Conservation (phyloP, 2,888 invertebrate genomes). For the Labia minor region DNA sequence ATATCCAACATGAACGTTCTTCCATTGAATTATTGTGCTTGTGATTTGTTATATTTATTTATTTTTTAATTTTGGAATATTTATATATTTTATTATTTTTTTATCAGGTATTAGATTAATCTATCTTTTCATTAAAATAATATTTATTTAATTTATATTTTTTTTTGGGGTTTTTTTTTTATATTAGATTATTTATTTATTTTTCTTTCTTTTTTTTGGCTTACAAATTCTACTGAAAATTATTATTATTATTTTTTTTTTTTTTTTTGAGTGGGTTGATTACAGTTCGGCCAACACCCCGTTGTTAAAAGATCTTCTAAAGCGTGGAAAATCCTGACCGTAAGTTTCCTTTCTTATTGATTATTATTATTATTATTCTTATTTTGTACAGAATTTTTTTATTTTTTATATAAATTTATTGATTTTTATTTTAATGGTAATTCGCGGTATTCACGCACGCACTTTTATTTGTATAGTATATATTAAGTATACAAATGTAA, state of each 20-base stretch:
- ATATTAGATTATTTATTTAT: conserved; percentile 20
- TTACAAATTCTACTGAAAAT: conserved; percentile 21
- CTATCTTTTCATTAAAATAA: conserved; percentile 9
- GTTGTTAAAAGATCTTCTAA: conserved; percentile 5
- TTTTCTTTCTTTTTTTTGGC: conserved; percentile 17
- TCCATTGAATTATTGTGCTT: background rate
- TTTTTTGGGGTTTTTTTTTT: conserved; percentile 22
- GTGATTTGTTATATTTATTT: conserved; percentile 15
- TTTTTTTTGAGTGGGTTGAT: conserved; percentile 18
- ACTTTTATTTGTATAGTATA: too few species aligned
- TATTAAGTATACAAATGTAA: background rate
- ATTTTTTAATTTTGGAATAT: conserved; percentile 17
- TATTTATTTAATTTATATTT: background rate
- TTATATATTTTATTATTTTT: too few species aligned
- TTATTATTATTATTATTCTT: conserved; percentile 18
- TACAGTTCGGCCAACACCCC: conserved; percentile 13
- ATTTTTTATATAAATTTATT: conserved; percentile 2
- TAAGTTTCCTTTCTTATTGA: conserved; percentile 25
- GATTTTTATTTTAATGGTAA: too few species aligned
- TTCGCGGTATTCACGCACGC: background rate
- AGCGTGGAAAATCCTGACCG: conserved; percentile 7
- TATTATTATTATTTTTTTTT: too few species aligned
- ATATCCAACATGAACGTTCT: background rate
- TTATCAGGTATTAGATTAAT: background rate
- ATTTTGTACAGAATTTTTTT: conserved; percentile 19